Evolutionary conservation across 2,797 vertebrate genomes (phyloP), one percentile per base, ranked within the genome.

Genomic region (Novumbra hubbsi): DNA sequence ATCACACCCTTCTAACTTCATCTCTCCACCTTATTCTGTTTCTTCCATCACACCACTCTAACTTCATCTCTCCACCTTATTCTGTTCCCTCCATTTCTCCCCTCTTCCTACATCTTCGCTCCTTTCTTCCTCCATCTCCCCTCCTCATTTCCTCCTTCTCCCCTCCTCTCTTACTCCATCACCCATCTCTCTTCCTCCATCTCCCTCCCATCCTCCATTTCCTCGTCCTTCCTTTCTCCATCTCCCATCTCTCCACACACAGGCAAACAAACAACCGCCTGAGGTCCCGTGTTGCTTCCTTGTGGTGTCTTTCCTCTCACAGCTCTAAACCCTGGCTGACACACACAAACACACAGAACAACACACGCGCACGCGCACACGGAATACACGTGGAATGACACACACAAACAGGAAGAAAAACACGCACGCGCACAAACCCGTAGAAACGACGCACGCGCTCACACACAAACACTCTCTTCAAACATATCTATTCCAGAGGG

Each of bases 201-300:
- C 52, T 72, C 28, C 27, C 62, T 11, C 49, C 62, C 70, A 34
- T 24, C 5, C 38, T 50, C 60, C 67, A 65, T 8, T 48, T 32
- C 52, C 52, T 60, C 27, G 32, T 34, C 75, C 71, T 68, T 49
- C 66, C 41, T 55, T 55, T 50, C n/a, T 65, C 78, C 79, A 82
- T 73, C 80, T 79, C 82, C 78, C 78, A 78, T 83, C 83, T 81
- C 87, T 74, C 79, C 83, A 84, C 85, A 84, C 49, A 80, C 78
- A 80, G 78, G 85, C 86, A 92, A 91, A 93, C 90, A 92, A 91
- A 91, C 89, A 88, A 85, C 88, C 86, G 89, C 85, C 87, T 85
- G 81, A 80, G 83, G 86, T 90, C 87, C 88, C 80, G 80, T 83
- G 88, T 84, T 89, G 84, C 84, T 86, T 84, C 82, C 74, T 80